Percentiles rank a stretch among this genome's conserved stretches.
Conservation (phyloP, 2,113 vertebrate genomes). For the Vidua macroura region DNA sequence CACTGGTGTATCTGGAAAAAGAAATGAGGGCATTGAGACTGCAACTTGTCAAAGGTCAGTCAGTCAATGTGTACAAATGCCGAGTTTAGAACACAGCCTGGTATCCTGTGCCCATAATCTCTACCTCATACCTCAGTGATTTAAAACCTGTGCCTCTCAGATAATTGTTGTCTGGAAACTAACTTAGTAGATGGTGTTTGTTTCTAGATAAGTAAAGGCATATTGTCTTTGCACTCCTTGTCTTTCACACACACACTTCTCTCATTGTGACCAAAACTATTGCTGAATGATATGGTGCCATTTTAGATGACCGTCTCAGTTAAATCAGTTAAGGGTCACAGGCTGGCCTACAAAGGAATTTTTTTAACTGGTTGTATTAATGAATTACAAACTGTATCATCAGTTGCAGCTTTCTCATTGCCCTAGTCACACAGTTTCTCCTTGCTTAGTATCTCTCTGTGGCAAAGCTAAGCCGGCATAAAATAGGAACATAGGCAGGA, state of each 20-base stretch:
- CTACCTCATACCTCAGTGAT: not conserved
- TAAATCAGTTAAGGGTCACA: not conserved
- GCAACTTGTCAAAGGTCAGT: not conserved
- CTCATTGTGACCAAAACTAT: not conserved
- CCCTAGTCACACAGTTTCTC: not conserved
- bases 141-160: not conserved
- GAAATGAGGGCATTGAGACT: not conserved
- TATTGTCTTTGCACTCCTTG: not conserved
- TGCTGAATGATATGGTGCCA: not conserved
- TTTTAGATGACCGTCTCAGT: not conserved
- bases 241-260: not conserved
- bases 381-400: not conserved
- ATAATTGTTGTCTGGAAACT: conserved; percentile 13
- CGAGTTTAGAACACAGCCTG: not conserved
- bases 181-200: not conserved
- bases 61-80: not conserved
- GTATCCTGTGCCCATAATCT: not conserved
- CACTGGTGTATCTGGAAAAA: not conserved
- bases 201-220: conserved; percentile 2
- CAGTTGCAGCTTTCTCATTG: not conserved
- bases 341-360: not conserved
- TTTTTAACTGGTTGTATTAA: not conserved
- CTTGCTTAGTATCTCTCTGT: not conserved
- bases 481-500: not conserved
- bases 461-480: not conserved